Percentiles rank a stretch among this genome's conserved stretches.
Evolutionary conservation across 2,888 invertebrate species (phyloP).

Genomic region (Luffia ferchaultella): DNA sequence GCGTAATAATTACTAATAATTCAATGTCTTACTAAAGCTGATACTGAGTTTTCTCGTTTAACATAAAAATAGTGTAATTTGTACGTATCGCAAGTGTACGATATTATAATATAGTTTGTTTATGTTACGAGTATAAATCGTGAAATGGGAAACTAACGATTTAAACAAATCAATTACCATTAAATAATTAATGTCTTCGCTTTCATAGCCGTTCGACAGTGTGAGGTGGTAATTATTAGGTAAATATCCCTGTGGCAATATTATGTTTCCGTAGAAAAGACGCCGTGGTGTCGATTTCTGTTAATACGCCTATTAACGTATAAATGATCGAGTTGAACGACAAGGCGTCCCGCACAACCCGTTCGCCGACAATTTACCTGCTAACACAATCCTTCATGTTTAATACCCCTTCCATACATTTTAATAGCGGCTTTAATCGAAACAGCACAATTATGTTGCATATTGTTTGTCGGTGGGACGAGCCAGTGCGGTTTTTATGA

Average conservation of each 20-base stretch:
- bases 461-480: conserved; percentile 11
- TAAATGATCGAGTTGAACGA: conserved; percentile 56
- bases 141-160: no score
- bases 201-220: conserved; percentile 29
- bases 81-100: no score
- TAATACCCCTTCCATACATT: conserved; percentile 19
- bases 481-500: not conserved
- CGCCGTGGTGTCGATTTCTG: conserved; percentile 53
- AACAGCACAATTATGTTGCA: conserved; percentile 13
- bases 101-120: no score
- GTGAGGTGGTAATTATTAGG: conserved; percentile 48
- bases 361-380: conserved; percentile 21
- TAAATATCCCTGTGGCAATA: conserved; percentile 50
- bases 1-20: no score
- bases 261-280: conserved; percentile 41
- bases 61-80: no score
- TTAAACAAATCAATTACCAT: no score
- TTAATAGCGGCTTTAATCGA: conserved; percentile 21
- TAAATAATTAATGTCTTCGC: no score
- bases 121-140: no score
- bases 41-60: no score
- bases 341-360: conserved; percentile 20
- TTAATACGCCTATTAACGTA: conserved; percentile 52
- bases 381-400: conserved; percentile 5
- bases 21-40: no score